A percentile compares a stretch with the other conserved stretches of the same genome.
phyloP scores from a whole-genome alignment of 2,797 vertebrate genomes.

The Perodicticus potto region DNA sequence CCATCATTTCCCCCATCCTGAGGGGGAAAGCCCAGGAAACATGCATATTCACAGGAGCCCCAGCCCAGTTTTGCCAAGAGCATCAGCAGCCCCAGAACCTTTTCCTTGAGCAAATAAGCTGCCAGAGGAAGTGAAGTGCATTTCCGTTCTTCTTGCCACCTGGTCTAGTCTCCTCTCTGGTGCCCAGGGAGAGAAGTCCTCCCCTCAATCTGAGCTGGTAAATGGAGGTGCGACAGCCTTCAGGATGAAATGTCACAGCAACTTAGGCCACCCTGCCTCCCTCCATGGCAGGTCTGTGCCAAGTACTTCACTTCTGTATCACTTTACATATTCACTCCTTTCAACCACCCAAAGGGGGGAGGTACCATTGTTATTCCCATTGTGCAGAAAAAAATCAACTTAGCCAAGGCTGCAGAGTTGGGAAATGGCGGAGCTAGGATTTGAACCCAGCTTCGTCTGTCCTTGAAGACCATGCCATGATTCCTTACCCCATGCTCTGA shows the following conservation, averaged over 20 bases:
- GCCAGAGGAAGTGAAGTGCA: neutral
- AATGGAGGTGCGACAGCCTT: neutral
- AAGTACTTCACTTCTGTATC: neutral
- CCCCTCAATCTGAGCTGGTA: neutral
- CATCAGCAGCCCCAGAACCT: accelerated
- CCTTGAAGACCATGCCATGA: neutral
- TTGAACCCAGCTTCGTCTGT: neutral
- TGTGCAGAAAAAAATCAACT: neutral
- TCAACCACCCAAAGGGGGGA: neutral
- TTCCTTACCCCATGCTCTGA: neutral
- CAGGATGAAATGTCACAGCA: accelerated
- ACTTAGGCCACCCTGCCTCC: no score
- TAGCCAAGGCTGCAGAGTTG: neutral
- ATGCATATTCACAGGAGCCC: neutral
- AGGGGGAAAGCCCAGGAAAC: neutral
- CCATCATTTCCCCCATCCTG: neutral
- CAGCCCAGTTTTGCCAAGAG: neutral
- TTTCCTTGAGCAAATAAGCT: neutral
- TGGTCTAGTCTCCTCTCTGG: accelerated
- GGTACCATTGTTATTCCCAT: neutral
- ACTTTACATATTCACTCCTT: neutral
- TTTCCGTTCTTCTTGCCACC: neutral
- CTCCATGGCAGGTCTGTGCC: accelerated
- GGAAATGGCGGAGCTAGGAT: neutral
- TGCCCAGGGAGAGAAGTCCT: neutral